These are phyloP conservation scores for Centruroides sculpturatus DNA, from an alignment of 1,140 invertebrate species.

Conservation along the genomic window DNA sequence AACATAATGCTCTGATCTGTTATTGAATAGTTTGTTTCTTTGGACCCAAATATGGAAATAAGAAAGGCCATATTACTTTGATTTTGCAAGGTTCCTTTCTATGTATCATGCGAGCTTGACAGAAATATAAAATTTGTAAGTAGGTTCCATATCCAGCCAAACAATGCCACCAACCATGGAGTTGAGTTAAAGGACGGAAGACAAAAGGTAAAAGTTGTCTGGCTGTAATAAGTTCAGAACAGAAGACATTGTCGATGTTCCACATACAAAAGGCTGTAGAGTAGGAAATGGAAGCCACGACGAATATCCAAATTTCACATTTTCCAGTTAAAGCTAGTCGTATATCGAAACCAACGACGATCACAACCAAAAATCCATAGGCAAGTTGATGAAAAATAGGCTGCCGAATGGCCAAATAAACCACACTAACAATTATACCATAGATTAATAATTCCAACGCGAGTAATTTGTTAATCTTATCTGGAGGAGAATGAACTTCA, in stretches of 20 bases:
- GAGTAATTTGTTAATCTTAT: conserved; percentile 17
- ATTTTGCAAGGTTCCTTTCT: no score
- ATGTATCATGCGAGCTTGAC: no score
- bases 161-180: conserved; percentile 28
- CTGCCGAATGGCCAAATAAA: conserved; percentile 16
- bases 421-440: conserved; percentile 7
- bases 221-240: conserved; percentile 1
- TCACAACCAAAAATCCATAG: no score
- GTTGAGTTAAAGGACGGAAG: conserved; percentile 22
- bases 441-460: conserved; percentile 16
- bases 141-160: conserved; percentile 20
- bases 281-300: conserved; percentile 8
- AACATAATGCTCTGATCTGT: no score
- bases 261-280: background rate
- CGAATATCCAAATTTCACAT: conserved; percentile 3
- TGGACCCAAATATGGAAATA: no score
- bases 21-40: no score
- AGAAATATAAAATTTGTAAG: no score
- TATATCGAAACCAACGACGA: conserved; percentile 2
- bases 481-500: no score
- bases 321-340: background rate
- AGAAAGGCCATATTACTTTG: no score
- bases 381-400: conserved; percentile 9
- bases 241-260: no score
- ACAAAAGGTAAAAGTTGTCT: conserved; percentile 5